Evolutionary conservation across 2,888 invertebrate species (phyloP).

Genomic region (Mesopsocus fuscifrons): DNA sequence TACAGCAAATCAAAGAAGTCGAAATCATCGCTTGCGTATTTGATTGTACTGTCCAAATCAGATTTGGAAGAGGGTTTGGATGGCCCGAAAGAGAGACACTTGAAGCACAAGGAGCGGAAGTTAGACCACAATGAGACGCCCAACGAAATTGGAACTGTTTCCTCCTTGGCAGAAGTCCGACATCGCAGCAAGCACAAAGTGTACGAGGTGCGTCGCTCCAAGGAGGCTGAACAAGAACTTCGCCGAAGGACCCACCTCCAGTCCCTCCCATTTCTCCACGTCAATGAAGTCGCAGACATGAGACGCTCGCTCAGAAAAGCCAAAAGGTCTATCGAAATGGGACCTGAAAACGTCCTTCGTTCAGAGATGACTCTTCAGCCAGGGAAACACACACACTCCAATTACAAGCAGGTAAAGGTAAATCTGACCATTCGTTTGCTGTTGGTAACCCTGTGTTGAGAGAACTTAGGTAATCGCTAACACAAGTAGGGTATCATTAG

Average conservation of each 20-base stretch:
- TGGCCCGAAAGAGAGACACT: slow-evolving; percentile 1
- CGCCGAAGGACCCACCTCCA: slow-evolving; percentile 2
- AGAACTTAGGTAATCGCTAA: too few relatives aligned
- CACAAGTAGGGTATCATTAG: too few relatives aligned
- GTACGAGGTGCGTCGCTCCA: slow-evolving; percentile 5
- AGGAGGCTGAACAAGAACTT: slow-evolving; percentile 1
- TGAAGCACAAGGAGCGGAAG: slow-evolving; percentile 2
- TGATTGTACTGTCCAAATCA: neutral
- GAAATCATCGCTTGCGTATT: neutral
- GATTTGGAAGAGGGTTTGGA: neutral
- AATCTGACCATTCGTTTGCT: too few relatives aligned
- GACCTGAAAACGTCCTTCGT: too few relatives aligned
- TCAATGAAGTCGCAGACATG: slow-evolving; percentile 5
- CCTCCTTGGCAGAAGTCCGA: neutral
- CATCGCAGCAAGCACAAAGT: slow-evolving; percentile 9
- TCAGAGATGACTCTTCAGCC: too few relatives aligned
- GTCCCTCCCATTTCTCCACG: slow-evolving; percentile 6
- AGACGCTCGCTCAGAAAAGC: neutral
- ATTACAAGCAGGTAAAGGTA: too few relatives aligned
- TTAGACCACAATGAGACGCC: neutral
- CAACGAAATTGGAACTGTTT: neutral
- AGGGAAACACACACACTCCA: too few relatives aligned
- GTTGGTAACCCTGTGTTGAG: too few relatives aligned
- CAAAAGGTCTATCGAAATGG: too few relatives aligned
- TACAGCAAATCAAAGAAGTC: neutral